Evolutionary conservation across 2,888 invertebrate species (phyloP).

Genomic region (Baronia brevicornis): DNA sequence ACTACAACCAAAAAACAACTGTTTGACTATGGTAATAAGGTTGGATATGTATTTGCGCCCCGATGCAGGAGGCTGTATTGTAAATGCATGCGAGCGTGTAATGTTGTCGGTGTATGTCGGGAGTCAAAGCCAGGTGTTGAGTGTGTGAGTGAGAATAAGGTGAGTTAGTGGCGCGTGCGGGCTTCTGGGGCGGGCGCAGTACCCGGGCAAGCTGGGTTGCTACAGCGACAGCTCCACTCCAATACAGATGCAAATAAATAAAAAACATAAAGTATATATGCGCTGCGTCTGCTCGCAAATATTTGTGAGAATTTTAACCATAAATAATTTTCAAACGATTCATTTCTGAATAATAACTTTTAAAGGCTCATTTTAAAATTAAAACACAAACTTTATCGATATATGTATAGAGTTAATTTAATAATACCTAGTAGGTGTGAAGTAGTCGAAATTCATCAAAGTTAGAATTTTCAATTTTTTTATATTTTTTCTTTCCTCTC

Average conservation of each 20-base stretch:
- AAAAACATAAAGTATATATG: slow-evolving; percentile 28
- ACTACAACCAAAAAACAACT: slow-evolving; percentile 17
- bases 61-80: slow-evolving; percentile 37
- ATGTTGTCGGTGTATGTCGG: slow-evolving; percentile 34
- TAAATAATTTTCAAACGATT: too few species aligned
- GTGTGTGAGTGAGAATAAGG: slow-evolving; percentile 49
- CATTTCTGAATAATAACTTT: too few species aligned
- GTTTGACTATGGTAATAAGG: slow-evolving; percentile 35
- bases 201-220: slow-evolving; percentile 53
- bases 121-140: slow-evolving; percentile 30
- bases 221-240: slow-evolving; percentile 53
- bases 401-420: too few species aligned
- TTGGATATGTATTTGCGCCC: slow-evolving; percentile 26
- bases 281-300: too few species aligned
- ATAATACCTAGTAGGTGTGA: too few species aligned
- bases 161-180: slow-evolving; percentile 46
- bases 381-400: too few species aligned
- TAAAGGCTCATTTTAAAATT: too few species aligned
- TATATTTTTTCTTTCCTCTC: too few species aligned
- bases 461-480: too few species aligned
- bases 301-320: slow-evolving; percentile 14
- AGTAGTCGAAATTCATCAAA: too few species aligned
- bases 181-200: slow-evolving; percentile 36
- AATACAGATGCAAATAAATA: slow-evolving; percentile 43
- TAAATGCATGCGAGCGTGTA: slow-evolving; percentile 44